Percentiles rank a stretch among this genome's conserved stretches.
These are phyloP conservation scores for Porites rus DNA, from an alignment of 92 coral and sea anemone genomes.

Conservation along the genomic window DNA sequence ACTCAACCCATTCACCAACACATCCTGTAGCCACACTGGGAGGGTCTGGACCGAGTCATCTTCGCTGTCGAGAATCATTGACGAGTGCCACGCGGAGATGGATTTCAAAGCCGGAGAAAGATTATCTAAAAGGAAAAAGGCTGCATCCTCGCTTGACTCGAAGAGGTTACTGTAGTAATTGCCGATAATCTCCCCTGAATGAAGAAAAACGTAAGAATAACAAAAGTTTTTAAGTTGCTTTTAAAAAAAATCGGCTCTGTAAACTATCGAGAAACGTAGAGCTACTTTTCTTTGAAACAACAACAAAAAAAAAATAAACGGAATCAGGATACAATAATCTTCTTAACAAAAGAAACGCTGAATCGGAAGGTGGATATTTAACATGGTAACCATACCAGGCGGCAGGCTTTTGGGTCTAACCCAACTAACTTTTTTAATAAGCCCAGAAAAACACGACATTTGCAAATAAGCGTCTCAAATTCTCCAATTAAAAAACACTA, in stretches of 20 bases:
- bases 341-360: too few species aligned
- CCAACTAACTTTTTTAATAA: too few species aligned
- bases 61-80: slow-evolving; percentile 31
- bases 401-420: too few species aligned
- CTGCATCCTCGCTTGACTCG: slow-evolving; percentile 65
- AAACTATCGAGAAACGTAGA: too few species aligned
- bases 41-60: slow-evolving; percentile 26
- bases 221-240: neutral
- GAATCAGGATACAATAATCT: too few species aligned
- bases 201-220: neutral
- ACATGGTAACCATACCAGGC: too few species aligned
- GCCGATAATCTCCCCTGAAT: slow-evolving; percentile 39
- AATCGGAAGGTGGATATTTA: too few species aligned
- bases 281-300: neutral
- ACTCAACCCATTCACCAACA: slow-evolving; percentile 64
- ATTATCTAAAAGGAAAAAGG: slow-evolving; percentile 37
- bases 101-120: slow-evolving; percentile 33
- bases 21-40: slow-evolving; percentile 68
- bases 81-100: slow-evolving; percentile 64
- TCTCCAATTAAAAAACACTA: too few species aligned
- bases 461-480: too few species aligned
- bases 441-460: too few species aligned
- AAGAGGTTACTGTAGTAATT: slow-evolving; percentile 55
- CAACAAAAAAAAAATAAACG: too few species aligned
- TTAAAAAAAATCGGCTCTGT: neutral